Percentiles rank a stretch among this genome's conserved stretches.
phyloP scores from a whole-genome alignment of 1,140 invertebrate genomes.

The Cardiocondyla obscurior region DNA sequence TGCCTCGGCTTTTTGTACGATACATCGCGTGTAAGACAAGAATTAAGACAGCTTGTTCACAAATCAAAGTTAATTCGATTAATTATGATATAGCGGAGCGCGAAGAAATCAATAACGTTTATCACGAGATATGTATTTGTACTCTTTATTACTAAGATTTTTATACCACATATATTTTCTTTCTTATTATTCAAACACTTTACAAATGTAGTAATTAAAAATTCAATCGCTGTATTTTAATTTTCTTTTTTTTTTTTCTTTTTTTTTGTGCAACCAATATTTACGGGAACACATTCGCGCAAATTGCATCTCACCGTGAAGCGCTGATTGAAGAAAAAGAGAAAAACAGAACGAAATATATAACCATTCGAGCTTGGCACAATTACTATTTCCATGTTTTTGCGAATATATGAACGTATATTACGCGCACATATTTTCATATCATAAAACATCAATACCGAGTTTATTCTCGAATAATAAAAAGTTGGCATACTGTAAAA shows the following conservation, averaged over 20 bases:
- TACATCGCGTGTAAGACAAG: neutral
- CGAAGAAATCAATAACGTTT: neutral
- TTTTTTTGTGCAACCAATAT: slow-evolving; percentile 11
- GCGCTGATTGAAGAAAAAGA: slow-evolving; percentile 13
- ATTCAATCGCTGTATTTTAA: neutral
- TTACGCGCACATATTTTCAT: neutral
- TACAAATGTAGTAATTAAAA: neutral
- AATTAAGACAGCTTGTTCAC: neutral
- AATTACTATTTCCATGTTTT: slow-evolving; percentile 19
- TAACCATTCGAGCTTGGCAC: neutral
- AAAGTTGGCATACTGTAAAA: neutral
- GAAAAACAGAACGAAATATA: slow-evolving; percentile 10
- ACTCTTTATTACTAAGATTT: neutral
- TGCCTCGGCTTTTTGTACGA: neutral
- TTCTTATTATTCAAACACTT: neutral
- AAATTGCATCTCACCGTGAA: slow-evolving; percentile 21
- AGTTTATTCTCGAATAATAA: neutral
- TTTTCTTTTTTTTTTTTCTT: slow-evolving; percentile 11
- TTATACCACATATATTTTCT: neutral
- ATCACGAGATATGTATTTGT: neutral
- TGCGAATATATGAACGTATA: neutral
- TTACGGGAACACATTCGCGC: neutral
- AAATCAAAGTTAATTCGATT: neutral
- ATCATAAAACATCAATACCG: neutral
- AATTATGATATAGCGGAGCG: neutral